Percentiles rank a stretch among this genome's conserved stretches.
Evolutionary conservation across 2,888 invertebrate species (phyloP).

Genomic region (Bimastos eiseni): DNA sequence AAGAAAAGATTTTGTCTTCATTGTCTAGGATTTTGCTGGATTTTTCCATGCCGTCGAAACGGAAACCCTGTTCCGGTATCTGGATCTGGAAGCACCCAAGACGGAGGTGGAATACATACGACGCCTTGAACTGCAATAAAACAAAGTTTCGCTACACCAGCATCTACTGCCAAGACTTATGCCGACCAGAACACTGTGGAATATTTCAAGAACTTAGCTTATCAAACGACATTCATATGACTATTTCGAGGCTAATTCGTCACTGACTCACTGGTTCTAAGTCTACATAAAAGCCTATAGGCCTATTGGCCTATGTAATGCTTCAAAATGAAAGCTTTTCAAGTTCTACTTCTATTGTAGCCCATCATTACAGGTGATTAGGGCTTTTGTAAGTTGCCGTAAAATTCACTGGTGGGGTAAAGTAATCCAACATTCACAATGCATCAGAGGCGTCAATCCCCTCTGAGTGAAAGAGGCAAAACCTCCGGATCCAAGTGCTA

Average conservation of each 20-base stretch:
- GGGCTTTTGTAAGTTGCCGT: not conserved
- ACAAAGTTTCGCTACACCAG: not conserved
- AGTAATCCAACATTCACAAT: not conserved
- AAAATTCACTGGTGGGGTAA: not conserved
- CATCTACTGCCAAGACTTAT: not conserved
- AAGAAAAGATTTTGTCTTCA: not conserved
- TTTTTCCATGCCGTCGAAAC: conserved; percentile 44
- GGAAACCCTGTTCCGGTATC: conserved; percentile 41
- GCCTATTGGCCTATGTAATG: not conserved
- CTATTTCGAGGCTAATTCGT: not conserved
- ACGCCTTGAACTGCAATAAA: not conserved
- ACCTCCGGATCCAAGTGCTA: too few species aligned
- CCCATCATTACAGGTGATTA: not conserved
- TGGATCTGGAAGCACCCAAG: conserved; percentile 39
- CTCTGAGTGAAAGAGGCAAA: too few species aligned
- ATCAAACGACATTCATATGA: not conserved
- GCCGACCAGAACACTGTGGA: not conserved
- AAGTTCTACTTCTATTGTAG: not conserved
- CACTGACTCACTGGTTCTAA: too few species aligned
- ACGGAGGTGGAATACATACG: conserved; percentile 42
- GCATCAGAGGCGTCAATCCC: too few species aligned
- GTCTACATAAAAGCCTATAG: too few species aligned
- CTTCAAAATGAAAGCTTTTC: not conserved
- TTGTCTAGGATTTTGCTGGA: conserved; percentile 41
- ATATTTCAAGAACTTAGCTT: not conserved